Conservation (phyloP, 2,888 invertebrate genomes). For the Eupsilia transversa region DNA sequence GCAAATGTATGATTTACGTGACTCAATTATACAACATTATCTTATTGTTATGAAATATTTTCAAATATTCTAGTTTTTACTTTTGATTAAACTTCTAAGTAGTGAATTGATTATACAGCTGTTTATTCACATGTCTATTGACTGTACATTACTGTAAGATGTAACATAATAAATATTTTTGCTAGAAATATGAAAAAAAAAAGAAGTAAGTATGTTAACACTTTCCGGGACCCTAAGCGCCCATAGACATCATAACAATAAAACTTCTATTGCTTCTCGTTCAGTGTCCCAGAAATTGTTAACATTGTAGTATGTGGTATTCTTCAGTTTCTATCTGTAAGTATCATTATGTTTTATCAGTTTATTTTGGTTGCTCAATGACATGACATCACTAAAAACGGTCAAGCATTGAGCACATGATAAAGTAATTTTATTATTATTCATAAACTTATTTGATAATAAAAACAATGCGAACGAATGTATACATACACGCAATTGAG, state of each 20-base stretch:
- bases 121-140: slow-evolving; percentile 15
- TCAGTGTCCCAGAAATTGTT: no score
- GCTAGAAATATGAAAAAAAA: neutral
- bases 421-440: slow-evolving; percentile 27
- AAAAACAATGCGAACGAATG: neutral
- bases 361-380: slow-evolving; percentile 32
- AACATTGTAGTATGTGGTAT: neutral
- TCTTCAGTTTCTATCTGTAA: slow-evolving; percentile 3
- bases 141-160: slow-evolving; percentile 1
- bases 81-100: slow-evolving; percentile 1
- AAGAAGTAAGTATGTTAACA: no score
- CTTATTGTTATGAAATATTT: neutral
- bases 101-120: slow-evolving; percentile 6
- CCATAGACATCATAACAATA: no score
- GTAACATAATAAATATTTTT: neutral
- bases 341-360: neutral
- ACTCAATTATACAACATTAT: neutral
- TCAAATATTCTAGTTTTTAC: neutral
- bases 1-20: neutral
- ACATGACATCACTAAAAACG: slow-evolving; percentile 11
- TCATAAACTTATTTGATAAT: slow-evolving; percentile 7
- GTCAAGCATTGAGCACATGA: slow-evolving; percentile 6
- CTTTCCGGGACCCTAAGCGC: no score
- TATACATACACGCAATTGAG: neutral
- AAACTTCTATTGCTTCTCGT: no score